Conservation (phyloP, 1,140 invertebrate species). For the Drosophila orena region DNA sequence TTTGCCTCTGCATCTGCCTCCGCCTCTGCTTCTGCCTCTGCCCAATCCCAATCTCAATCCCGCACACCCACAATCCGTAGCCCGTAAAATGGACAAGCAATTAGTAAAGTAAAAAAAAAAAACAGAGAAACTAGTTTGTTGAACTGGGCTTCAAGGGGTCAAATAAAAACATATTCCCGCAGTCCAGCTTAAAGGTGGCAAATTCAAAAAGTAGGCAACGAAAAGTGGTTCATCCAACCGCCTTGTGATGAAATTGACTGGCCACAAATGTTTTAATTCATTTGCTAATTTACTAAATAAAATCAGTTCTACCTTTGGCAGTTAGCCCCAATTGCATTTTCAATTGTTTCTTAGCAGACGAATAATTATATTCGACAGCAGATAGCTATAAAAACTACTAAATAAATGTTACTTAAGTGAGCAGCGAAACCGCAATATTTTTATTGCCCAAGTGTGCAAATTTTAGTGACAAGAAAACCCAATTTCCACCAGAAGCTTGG, state of each 20-base stretch:
- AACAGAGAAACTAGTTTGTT: slow-evolving; percentile 30
- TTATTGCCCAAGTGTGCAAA: slow-evolving; percentile 25
- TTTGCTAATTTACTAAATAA: slow-evolving; percentile 32
- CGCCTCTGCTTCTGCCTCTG: neutral
- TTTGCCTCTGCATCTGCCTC: neutral
- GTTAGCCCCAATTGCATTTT: slow-evolving; percentile 4
- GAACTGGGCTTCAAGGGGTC: slow-evolving; percentile 6
- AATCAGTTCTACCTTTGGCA: slow-evolving; percentile 7
- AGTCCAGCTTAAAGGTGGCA: slow-evolving; percentile 7
- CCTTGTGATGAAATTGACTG: slow-evolving; percentile 4
- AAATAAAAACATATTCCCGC: slow-evolving; percentile 28
- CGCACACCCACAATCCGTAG: slow-evolving; percentile 8
- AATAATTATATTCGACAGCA: neutral
- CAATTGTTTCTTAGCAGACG: too few species aligned
- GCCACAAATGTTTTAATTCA: slow-evolving; percentile 11
- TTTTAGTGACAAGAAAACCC: slow-evolving; percentile 18
- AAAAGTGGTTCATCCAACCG: slow-evolving; percentile 21
- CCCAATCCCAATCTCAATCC: neutral
- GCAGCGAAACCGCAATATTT: slow-evolving; percentile 21
- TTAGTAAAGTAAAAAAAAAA: slow-evolving; percentile 25
- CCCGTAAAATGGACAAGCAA: slow-evolving; percentile 40
- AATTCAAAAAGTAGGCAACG: slow-evolving; percentile 22
- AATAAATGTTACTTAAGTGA: neutral
- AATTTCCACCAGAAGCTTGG: slow-evolving; percentile 15
- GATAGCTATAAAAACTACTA: neutral